Evolutionary conservation across 2,113 vertebrate genomes (phyloP), one percentile per base, ranked within the genome.

Genomic region (Caracal caracal): DNA sequence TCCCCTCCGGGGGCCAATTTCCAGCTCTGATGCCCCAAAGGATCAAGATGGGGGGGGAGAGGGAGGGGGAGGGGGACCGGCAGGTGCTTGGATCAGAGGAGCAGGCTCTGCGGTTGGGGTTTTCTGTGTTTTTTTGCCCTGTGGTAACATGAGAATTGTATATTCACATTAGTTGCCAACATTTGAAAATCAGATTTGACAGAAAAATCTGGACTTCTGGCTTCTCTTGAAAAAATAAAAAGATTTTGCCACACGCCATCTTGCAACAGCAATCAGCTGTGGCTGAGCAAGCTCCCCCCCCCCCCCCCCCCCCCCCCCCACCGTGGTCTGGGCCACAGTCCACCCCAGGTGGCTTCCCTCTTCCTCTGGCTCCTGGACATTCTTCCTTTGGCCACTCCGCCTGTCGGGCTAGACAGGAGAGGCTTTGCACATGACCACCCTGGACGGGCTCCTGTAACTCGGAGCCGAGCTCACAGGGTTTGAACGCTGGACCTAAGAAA

Each of bases 141-240:
- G 1, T 0, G 8, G 59, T 47, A 68, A 70, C 82, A 1, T 51
- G 12, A 40, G 66, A 66, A 90, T 11, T 53, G 35, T 53, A 71
- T 80, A n/a, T 70, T 49, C 19, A 1, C 8, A 0, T 94, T 22
- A 35, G 75, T 49, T 66, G 84, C 59, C 94, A 68, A 82, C 37
- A 19, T 73, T 65, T 63, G 66, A 93, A 84, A 65, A 66, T 94
- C 87, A 90, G 28, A 75, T 35, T 65, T 73, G 83, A 83, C 73
- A 94, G 63, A 59, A 75, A 66, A 87, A 80, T 43, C 80, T 76
- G 80, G 79, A 88, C 68, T 96, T 79, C 66, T 82, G 66, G 73
- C 33, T 95, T 87, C 83, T 95, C 87, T 94, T 47, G 40, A 59
- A 78, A 93, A 92, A 92, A 71, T 3, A 65, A 37, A 22, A 94